These are phyloP conservation scores for Metallyticus violacea DNA, from an alignment of 2,888 invertebrate species.

Conservation along the genomic window DNA sequence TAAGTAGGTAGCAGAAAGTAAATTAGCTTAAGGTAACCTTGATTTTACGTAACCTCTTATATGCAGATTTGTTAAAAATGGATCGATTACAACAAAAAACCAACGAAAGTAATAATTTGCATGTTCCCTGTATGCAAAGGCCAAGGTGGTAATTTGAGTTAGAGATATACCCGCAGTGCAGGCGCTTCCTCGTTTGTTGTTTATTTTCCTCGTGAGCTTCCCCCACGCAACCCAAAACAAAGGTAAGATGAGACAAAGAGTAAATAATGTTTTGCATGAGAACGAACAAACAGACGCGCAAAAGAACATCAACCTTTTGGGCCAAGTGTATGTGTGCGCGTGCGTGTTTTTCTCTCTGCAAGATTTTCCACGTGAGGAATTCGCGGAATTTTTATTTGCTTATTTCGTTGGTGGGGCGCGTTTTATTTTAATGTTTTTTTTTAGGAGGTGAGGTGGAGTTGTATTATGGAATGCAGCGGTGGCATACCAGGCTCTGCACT, in stretches of 20 bases:
- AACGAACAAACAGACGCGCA: background rate
- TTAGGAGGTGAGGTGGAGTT: background rate
- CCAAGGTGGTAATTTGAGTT: background rate
- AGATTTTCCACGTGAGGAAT: slow-evolving; percentile 7
- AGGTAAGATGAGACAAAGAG: background rate
- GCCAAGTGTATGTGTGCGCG: background rate
- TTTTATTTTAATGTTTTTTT: background rate
- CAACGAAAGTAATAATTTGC: too few species aligned
- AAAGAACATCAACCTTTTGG: background rate
- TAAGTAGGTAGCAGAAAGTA: too few species aligned
- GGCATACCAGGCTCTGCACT: background rate
- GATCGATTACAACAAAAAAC: too few species aligned
- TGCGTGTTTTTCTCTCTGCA: background rate
- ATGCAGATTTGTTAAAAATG: too few species aligned
- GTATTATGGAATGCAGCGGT: background rate
- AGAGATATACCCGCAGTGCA: background rate
- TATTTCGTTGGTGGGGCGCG: background rate
- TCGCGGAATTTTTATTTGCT: slow-evolving; percentile 7
- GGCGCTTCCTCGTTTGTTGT: background rate
- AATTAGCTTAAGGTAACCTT: too few species aligned
- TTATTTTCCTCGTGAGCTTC: background rate
- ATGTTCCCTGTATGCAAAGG: too few species aligned
- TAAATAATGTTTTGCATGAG: background rate
- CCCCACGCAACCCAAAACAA: background rate
- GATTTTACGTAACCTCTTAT: too few species aligned